A percentile compares a stretch with the other conserved stretches of the same genome.
These are phyloP conservation scores for Anniella stebbinsi DNA, from an alignment of 2,797 vertebrate species.

Conservation along the genomic window DNA sequence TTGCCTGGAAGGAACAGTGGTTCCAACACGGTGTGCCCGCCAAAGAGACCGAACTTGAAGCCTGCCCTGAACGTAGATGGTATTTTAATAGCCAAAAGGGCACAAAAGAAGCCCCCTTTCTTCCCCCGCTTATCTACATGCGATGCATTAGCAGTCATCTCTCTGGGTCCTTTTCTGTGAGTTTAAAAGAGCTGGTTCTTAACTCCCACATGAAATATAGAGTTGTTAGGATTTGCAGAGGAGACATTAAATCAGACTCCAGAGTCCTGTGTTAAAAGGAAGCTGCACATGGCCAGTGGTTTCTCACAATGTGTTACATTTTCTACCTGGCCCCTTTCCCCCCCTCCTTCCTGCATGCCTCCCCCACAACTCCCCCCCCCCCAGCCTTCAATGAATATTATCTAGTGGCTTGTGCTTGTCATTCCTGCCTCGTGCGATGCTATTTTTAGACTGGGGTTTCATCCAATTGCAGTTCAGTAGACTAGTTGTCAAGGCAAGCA, in stretches of 20 bases:
- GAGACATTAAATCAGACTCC: conserved; percentile 70
- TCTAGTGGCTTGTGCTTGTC: conserved; percentile 64
- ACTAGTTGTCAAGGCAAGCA: conserved; percentile 73
- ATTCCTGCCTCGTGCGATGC: conserved; percentile 61
- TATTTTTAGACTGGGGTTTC: conserved; percentile 74
- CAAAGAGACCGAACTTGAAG: conserved; percentile 42
- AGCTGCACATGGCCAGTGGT: conserved; percentile 68
- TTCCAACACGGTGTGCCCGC: conserved; percentile 18
- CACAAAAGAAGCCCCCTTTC: conserved; percentile 54
- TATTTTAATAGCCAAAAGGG: conserved; percentile 65
- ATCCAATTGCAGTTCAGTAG: conserved; percentile 70
- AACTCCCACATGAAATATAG: conserved; percentile 70
- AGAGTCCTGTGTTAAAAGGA: conserved; percentile 66
- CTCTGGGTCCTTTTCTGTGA: conserved; percentile 43
- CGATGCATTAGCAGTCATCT: conserved; percentile 66
- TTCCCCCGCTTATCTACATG: not conserved
- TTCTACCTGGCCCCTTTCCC: conserved; percentile 9
- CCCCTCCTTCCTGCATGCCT: not conserved
- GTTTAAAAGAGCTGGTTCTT: conserved; percentile 65
- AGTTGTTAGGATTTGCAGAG: conserved; percentile 68
- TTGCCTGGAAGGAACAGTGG: conserved; percentile 5
- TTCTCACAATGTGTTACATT: conserved; percentile 66
- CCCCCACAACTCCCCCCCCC: not conserved
- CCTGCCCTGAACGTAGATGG: not conserved
- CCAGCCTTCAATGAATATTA: conserved; percentile 61